These are phyloP conservation scores for Stenurella melanura DNA, from an alignment of 2,888 invertebrate genomes.

Conservation along the genomic window DNA sequence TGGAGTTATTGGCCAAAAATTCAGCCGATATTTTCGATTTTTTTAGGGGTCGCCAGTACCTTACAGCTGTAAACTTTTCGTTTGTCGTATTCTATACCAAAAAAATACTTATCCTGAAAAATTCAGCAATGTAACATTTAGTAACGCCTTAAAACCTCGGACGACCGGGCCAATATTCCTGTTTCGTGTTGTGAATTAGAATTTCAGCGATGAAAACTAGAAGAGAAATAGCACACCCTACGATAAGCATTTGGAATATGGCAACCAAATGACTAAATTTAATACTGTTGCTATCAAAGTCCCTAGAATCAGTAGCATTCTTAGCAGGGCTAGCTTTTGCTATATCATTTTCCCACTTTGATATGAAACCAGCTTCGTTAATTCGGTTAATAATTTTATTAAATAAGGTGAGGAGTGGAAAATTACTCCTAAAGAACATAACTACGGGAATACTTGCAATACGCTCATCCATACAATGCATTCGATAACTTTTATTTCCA, in stretches of 20 bases:
- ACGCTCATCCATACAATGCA: conserved; percentile 1
- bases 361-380: conserved; percentile 11
- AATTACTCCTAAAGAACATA: conserved; percentile 22
- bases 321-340: background rate
- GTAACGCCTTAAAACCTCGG: no score
- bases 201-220: background rate
- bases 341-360: conserved; percentile 26
- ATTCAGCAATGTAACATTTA: no score
- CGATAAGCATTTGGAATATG: background rate
- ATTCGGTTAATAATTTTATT: background rate
- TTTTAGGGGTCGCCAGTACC: no score
- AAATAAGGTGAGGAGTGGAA: background rate
- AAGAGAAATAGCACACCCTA: background rate
- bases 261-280: conserved; percentile 2
- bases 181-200: background rate
- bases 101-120: no score
- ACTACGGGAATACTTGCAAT: background rate
- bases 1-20: no score
- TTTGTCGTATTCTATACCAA: no score
- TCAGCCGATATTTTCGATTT: no score
- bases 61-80: no score
- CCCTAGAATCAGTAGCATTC: background rate
- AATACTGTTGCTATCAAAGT: background rate
- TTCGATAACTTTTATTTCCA: background rate
- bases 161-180: no score